Evolutionary conservation across 2,797 vertebrate species (phyloP).

Genomic region (Dryobates pubescens): DNA sequence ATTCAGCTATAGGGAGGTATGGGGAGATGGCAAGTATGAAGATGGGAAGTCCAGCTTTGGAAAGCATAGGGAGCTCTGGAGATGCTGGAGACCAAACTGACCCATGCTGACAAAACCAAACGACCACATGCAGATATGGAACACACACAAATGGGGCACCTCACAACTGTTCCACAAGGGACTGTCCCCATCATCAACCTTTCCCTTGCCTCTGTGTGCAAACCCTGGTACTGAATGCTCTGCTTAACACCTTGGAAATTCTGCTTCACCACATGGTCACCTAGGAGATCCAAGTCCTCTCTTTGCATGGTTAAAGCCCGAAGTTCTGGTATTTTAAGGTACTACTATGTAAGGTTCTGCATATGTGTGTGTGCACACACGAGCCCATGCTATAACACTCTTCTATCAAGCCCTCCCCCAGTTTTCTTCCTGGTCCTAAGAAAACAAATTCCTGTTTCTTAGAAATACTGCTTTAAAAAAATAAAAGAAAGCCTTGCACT

Average conservation of each 20-base stretch:
- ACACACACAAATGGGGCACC: neutral
- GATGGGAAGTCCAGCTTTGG: neutral
- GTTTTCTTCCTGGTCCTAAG: neutral
- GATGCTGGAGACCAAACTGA: neutral
- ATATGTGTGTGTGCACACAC: fast-evolving
- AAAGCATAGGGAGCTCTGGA: neutral
- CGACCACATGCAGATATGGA: neutral
- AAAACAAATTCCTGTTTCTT: neutral
- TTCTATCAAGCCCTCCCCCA: neutral
- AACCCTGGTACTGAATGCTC: fast-evolving
- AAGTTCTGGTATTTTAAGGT: neutral
- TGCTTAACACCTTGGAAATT: neutral
- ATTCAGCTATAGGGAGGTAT: neutral
- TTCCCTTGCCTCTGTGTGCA: neutral
- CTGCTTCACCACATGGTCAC: neutral
- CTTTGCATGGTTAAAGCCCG: neutral
- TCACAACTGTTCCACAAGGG: neutral
- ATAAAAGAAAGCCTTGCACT: neutral
- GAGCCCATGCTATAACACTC: neutral
- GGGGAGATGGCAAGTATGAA: neutral
- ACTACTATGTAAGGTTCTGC: neutral
- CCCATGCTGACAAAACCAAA: neutral
- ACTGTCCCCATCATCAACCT: neutral
- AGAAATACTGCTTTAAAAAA: neutral
- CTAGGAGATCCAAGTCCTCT: neutral